These are phyloP conservation scores for Caenorhabditis doughertyi DNA, from an alignment of 2,888 invertebrate genomes.

Conservation along the genomic window DNA sequence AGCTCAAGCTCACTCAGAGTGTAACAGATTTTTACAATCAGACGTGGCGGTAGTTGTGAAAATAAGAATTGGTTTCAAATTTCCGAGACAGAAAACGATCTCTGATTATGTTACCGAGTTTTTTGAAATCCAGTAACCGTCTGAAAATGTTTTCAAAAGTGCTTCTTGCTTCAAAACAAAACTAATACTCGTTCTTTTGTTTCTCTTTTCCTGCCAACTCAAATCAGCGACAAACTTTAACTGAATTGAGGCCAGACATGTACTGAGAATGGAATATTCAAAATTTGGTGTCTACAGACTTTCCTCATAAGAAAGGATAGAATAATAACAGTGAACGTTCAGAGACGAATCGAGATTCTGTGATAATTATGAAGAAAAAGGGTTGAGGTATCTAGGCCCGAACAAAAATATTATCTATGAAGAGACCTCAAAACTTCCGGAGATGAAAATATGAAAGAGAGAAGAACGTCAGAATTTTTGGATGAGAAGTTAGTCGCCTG, in stretches of 20 bases:
- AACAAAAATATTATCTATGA: conserved; percentile 28
- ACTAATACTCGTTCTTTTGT: background rate
- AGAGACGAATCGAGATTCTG: background rate
- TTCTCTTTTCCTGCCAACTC: background rate
- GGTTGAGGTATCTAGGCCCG: background rate
- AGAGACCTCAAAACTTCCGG: conserved; percentile 19
- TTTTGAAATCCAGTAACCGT: conserved; percentile 1
- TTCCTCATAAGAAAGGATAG: background rate
- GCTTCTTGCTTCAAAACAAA: background rate
- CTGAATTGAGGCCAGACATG: conserved; percentile 9
- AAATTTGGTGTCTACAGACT: background rate
- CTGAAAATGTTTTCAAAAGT: background rate
- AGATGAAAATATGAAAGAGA: conserved; percentile 6
- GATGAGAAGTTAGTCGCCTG: background rate
- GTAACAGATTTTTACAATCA: too few relatives aligned
- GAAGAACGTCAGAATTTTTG: conserved; percentile 22
- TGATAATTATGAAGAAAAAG: conserved; percentile 1
- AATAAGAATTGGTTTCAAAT: too few relatives aligned
- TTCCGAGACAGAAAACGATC: background rate
- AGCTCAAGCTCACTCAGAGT: too few relatives aligned
- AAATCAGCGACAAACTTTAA: conserved; percentile 12
- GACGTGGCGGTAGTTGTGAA: too few relatives aligned
- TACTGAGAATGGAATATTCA: background rate
- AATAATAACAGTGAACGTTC: background rate
- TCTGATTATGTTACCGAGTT: background rate